Conservation (phyloP, 2,797 vertebrate genomes). For the Acrossocheilus wenchowensis region DNA sequence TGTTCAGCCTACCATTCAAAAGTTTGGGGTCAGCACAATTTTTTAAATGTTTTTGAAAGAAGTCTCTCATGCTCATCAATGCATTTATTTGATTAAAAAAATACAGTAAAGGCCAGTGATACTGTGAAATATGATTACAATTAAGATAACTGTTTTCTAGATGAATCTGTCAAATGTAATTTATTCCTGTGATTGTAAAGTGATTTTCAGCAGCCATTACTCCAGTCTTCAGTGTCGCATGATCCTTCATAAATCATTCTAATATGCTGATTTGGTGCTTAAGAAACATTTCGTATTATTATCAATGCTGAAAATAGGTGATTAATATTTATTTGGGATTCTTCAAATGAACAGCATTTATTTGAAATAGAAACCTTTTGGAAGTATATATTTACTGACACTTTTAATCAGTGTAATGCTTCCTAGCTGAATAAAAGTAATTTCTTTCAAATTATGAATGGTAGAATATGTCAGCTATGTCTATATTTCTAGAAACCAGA, state of each 20-base stretch:
- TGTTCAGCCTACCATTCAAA: background rate
- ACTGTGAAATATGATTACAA: background rate
- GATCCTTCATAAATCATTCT: background rate
- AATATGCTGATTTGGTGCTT: background rate
- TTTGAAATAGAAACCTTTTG: background rate
- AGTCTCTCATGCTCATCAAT: background rate
- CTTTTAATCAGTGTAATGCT: background rate
- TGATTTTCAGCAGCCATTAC: background rate
- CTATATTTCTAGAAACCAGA: background rate
- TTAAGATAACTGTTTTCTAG: background rate
- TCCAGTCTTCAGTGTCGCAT: background rate
- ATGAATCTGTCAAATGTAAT: background rate
- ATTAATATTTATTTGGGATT: background rate
- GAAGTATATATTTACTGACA: no score
- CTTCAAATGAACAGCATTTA: background rate
- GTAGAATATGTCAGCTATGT: no score
- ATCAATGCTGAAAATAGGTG: background rate
- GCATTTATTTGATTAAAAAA: background rate
- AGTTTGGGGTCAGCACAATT: background rate
- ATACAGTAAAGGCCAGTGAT: background rate
- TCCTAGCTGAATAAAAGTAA: background rate
- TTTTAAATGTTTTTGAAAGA: background rate
- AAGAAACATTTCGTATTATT: background rate
- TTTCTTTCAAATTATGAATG: background rate
- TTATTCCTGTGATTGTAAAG: background rate